These are phyloP conservation scores for Marmota flaviventris DNA, from an alignment of 2,113 vertebrate genomes.

Conservation along the genomic window DNA sequence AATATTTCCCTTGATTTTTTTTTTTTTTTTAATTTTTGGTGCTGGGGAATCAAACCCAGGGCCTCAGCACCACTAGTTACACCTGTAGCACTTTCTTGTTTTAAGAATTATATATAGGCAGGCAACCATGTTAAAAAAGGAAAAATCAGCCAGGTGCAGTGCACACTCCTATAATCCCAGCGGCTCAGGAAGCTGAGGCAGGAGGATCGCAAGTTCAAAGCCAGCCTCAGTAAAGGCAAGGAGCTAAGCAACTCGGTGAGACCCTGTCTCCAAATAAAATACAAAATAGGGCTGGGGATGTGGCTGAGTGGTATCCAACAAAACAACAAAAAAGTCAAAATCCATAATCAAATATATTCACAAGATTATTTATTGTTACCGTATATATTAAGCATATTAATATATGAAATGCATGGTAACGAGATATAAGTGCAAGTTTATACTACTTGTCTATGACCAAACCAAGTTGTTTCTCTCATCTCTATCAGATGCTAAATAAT, in stretches of 20 bases:
- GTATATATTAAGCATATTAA: not conserved
- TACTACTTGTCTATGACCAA: constrained; percentile 1
- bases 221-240: too few species aligned
- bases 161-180: too few species aligned
- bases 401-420: not conserved
- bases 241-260: too few species aligned
- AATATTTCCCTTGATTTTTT: not conserved
- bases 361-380: not conserved
- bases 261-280: too few species aligned
- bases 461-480: not conserved
- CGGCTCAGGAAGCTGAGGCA: too few species aligned
- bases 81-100: not conserved
- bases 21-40: not conserved
- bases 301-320: too few species aligned
- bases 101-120: not conserved
- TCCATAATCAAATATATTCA: constrained; percentile 36
- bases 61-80: not conserved
- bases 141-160: too few species aligned
- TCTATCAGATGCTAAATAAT: not conserved
- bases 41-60: not conserved
- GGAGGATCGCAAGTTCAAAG: too few species aligned
- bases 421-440: not conserved
- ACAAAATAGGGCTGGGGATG: too few species aligned
- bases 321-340: constrained; percentile 24
- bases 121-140: not conserved